Conservation (phyloP, 2,888 invertebrate species). For the Hemaris fuciformis region DNA sequence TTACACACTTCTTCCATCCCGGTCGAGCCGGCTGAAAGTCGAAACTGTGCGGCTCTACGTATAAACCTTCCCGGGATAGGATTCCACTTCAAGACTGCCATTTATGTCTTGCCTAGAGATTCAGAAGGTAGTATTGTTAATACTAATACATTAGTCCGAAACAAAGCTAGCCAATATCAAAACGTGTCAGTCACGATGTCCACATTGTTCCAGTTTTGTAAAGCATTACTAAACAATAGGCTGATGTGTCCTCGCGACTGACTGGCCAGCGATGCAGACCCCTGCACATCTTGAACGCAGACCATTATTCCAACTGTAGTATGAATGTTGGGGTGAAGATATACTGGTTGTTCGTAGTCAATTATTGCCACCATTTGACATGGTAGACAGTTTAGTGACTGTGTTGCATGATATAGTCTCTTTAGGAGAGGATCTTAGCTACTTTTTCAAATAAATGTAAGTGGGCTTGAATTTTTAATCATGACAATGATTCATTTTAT, state of each 20-base stretch:
- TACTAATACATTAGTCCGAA: not conserved
- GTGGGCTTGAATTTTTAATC: too few relatives aligned
- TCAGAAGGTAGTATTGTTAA: not conserved
- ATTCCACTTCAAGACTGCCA: not conserved
- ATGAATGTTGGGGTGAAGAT: not conserved
- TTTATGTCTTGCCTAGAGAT: not conserved
- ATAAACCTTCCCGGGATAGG: too few relatives aligned
- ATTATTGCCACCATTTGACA: not conserved
- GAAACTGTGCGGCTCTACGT: too few relatives aligned
- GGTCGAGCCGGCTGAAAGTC: too few relatives aligned
- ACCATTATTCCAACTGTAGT: not conserved
- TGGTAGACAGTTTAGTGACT: not conserved
- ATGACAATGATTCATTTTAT: too few relatives aligned
- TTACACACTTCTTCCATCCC: too few relatives aligned
- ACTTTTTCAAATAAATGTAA: too few relatives aligned
- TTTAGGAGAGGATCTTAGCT: not conserved
- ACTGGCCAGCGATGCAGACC: not conserved
- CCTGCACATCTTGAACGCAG: not conserved
- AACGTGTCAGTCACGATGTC: not conserved
- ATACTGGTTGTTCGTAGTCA: not conserved
- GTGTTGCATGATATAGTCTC: not conserved
- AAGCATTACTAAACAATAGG: not conserved
- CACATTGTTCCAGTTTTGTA: slow-evolving; percentile 1
- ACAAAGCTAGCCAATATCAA: not conserved
- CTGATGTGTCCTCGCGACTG: not conserved